Base-by-base conservation (phyloP, 2,113 vertebrate genomes). In the Centropus bengalensis region DNA sequence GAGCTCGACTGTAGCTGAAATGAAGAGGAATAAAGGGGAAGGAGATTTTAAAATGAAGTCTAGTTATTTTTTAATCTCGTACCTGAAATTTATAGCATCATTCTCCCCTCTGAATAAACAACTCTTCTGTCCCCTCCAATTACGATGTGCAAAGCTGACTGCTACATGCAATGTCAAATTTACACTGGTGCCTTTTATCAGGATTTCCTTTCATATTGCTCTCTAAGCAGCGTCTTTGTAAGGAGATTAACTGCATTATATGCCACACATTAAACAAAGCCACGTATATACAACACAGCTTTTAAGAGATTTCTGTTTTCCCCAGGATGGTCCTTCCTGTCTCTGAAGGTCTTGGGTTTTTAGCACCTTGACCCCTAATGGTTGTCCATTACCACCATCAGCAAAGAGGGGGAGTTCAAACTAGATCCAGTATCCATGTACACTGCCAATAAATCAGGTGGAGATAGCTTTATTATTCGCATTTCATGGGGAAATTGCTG, bases 161-260 rank as follows among this genome's bases (percentile, higher is more conserved):
- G 90, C 93, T 94, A 93, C 81, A 86, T 75, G 67, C 86, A 87
- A 95, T 92, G 70, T 90, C 93, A 95, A 91, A 96, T 95, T 97
- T 95, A 94, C 82, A 92, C 69, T 87, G 82, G 58, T 91, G 91
- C 85, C 85, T 95, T 93, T 94, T 95, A 91, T 94, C 91, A 88
- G 88, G 68, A 95, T 97, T 90, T 94, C 88, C 91, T 94, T 87
- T 91, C 82, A 89, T 93, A 95, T 82, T 94, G 80, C 94, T 96
- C 85, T 95, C 91, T 95, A 95, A 95, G 95, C 88, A 96, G 78
- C 83, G 88, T 88, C 87, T 93, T 74, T 94, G 80, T 96, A 96
- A 95, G 87, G 80, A 94, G 85, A 91, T 96, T 95, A 94, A 84
- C 82, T 94, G 87, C 86, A 94, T 96, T 90, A 87, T 95, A 96